Evolutionary conservation across 2,888 invertebrate species (phyloP).

Genomic region (Dryobotodes eremita): DNA sequence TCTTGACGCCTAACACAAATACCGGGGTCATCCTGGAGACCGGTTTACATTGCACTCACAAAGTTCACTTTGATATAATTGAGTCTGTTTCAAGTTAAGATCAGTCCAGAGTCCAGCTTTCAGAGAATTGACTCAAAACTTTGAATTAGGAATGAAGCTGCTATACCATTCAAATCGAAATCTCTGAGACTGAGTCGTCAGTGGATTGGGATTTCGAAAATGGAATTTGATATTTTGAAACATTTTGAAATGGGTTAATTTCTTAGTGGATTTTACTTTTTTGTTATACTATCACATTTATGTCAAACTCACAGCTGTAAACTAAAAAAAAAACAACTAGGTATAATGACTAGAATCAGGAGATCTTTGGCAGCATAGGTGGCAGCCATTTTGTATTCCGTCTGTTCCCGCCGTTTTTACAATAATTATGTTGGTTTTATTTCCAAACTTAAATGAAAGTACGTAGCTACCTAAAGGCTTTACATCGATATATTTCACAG

Average conservation of each 20-base stretch:
- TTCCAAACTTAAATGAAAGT: neutral
- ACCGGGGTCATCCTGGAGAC: conserved; percentile 39
- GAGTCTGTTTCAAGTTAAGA: conserved; percentile 39
- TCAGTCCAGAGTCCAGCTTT: neutral
- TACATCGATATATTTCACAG: neutral
- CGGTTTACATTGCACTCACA: conserved; percentile 61
- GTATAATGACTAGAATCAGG: too few relatives aligned
- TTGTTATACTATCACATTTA: too few relatives aligned
- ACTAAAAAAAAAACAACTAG: too few relatives aligned
- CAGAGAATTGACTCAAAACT: conserved; percentile 24
- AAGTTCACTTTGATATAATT: conserved; percentile 57
- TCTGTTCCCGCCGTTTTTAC: neutral
- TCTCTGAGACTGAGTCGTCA: neutral
- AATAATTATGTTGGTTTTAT: neutral
- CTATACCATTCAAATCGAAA: too few relatives aligned
- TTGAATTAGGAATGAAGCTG: conserved; percentile 15
- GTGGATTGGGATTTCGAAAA: neutral
- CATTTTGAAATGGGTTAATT: too few relatives aligned
- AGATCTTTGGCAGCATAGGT: neutral
- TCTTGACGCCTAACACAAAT: conserved; percentile 66
- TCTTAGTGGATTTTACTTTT: too few relatives aligned
- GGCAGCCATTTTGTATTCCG: neutral
- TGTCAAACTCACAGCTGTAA: too few relatives aligned
- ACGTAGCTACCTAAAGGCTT: neutral
- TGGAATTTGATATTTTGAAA: too few relatives aligned